Conservation (phyloP, 2,113 vertebrate genomes). For the Mesitornis unicolor region DNA sequence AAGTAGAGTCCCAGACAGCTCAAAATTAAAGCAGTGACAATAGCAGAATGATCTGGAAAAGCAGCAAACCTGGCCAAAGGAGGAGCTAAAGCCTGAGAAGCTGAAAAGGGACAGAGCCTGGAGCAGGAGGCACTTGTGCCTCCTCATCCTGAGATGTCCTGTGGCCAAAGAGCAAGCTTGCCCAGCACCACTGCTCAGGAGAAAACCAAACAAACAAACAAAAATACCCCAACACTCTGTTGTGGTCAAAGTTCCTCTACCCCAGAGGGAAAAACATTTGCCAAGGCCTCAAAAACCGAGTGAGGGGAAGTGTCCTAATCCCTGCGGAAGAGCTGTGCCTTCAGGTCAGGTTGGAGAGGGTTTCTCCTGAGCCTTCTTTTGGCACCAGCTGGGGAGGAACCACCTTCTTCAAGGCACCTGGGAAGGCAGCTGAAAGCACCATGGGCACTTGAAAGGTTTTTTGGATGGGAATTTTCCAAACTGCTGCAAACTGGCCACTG, state of each 20-base stretch:
- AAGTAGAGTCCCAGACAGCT: not conserved
- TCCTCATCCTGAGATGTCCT: not conserved
- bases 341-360: not conserved
- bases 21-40: not conserved
- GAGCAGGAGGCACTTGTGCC: not conserved
- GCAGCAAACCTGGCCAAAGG: not conserved
- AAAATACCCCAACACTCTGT: no score
- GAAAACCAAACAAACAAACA: no score
- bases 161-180: not conserved
- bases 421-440: not conserved
- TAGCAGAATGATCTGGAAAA: not conserved
- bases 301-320: not conserved
- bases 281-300: not conserved
- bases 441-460: not conserved
- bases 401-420: not conserved
- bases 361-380: not conserved
- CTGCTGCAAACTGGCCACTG: not conserved
- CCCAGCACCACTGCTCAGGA: not conserved
- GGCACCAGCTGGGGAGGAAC: not conserved
- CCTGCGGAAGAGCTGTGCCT: not conserved
- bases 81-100: not conserved
- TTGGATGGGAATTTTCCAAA: not conserved
- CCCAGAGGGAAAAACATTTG: not conserved
- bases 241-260: not conserved
- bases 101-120: not conserved